These are phyloP conservation scores for Venusia cambrica DNA, from an alignment of 2,888 invertebrate genomes.

Conservation along the genomic window DNA sequence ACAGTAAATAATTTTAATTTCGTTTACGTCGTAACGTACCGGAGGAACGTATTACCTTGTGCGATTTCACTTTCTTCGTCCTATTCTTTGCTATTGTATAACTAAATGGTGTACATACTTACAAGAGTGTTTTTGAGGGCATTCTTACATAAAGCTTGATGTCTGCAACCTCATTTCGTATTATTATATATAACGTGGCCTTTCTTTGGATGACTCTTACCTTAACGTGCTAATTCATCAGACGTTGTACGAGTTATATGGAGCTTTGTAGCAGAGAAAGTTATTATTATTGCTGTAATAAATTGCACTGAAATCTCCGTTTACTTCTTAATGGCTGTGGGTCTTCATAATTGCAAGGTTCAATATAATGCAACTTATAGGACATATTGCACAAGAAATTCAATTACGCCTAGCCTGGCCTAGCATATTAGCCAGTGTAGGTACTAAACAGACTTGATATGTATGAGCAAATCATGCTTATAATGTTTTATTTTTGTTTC, in stretches of 20 bases:
- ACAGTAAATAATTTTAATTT: too few relatives aligned
- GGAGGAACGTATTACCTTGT: too few relatives aligned
- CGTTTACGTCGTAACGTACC: too few relatives aligned
- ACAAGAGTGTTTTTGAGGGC: constrained; percentile 35
- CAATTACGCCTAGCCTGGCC: constrained; percentile 6
- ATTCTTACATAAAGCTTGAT: constrained; percentile 27
- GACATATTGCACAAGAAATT: constrained; percentile 21
- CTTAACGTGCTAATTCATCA: constrained; percentile 31
- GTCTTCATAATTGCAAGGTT: constrained; percentile 19
- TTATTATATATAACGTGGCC: constrained; percentile 28
- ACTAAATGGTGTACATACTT: constrained; percentile 34
- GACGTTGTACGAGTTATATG: constrained; percentile 22
- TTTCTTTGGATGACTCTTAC: constrained; percentile 26
- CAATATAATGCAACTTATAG: constrained; percentile 15
- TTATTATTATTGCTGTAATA: constrained; percentile 23
- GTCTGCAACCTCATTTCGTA: constrained; percentile 29
- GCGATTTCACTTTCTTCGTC: too few relatives aligned
- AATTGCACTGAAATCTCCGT: constrained; percentile 15
- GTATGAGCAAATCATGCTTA: constrained; percentile 2
- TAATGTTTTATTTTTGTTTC: constrained; percentile 18
- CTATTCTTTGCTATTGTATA: constrained; percentile 9
- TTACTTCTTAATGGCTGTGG: constrained; percentile 18
- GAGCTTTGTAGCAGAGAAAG: constrained; percentile 24
- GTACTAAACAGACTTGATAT: constrained; percentile 6
- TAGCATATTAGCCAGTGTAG: constrained; percentile 5